A percentile compares a stretch with the other conserved stretches of the same genome.
phyloP scores from a whole-genome alignment of 64 coral and sea anemone genomes.

The Stichodactyla helianthus region DNA sequence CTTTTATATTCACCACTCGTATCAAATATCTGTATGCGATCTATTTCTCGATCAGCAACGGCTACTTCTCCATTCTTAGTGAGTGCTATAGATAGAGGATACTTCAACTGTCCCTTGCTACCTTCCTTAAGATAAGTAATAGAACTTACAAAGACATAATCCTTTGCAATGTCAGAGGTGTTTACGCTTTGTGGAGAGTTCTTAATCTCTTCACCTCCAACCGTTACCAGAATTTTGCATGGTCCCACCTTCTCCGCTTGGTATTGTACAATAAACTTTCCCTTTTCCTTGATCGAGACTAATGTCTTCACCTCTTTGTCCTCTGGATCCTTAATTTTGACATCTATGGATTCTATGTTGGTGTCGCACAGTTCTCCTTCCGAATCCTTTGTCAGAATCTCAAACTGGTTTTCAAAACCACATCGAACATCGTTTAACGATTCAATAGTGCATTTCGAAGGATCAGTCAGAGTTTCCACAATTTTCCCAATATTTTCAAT shows the following conservation, averaged over 20 bases:
- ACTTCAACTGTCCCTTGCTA: constrained; percentile 32
- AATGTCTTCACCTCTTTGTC: background rate
- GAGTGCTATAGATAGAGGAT: constrained; percentile 52
- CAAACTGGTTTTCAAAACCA: constrained; percentile 1
- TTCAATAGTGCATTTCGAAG: background rate
- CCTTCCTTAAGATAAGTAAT: background rate
- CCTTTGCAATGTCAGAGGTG: background rate
- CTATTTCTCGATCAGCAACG: constrained; percentile 61
- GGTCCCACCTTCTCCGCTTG: background rate
- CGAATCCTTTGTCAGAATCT: constrained; percentile 24
- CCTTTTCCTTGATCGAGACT: background rate
- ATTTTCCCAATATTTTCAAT: background rate
- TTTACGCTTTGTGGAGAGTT: background rate
- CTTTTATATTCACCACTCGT: constrained; percentile 49
- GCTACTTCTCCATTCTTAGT: constrained; percentile 62
- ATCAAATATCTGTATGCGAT: constrained; percentile 74
- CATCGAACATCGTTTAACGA: background rate
- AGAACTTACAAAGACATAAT: background rate
- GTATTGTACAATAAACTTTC: background rate
- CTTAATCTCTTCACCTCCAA: background rate
- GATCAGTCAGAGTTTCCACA: background rate
- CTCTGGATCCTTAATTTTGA: background rate
- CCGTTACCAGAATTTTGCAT: background rate
- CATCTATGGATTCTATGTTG: constrained; percentile 8
- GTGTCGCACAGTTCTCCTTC: constrained; percentile 8